Evolutionary conservation across 2,888 invertebrate genomes (phyloP).

Genomic region (Drosophila mayaguana): DNA sequence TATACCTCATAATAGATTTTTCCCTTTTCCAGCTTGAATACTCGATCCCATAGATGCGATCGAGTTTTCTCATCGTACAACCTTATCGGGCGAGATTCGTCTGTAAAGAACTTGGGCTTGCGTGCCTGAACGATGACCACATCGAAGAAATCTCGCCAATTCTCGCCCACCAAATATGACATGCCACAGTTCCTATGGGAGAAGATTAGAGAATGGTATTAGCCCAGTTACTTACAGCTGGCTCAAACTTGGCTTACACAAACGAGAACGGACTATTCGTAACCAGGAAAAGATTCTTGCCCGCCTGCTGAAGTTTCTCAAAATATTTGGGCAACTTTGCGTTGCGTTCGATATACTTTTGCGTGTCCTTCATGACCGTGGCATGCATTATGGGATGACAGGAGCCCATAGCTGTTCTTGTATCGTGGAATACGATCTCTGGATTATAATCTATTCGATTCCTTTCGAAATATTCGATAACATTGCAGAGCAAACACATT

Average conservation of each 20-base stretch:
- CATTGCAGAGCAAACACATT: slow-evolving; percentile 96
- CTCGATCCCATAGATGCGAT: slow-evolving; percentile 96
- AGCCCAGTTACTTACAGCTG: too few relatives aligned
- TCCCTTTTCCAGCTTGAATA: slow-evolving; percentile 93
- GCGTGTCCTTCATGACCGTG: slow-evolving; percentile 92
- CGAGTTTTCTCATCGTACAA: slow-evolving; percentile 93
- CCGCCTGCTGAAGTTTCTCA: slow-evolving; percentile 89
- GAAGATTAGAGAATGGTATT: neutral
- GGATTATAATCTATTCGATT: slow-evolving; percentile 97
- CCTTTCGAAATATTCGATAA: slow-evolving; percentile 95
- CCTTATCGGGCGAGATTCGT: slow-evolving; percentile 95
- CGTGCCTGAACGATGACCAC: slow-evolving; percentile 97
- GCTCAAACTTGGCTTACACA: slow-evolving; percentile 89
- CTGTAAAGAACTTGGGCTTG: slow-evolving; percentile 98
- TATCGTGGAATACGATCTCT: slow-evolving; percentile 97
- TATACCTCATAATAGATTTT: slow-evolving; percentile 95
- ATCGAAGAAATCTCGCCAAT: slow-evolving; percentile 97
- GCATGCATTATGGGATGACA: slow-evolving; percentile 96
- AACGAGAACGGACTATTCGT: slow-evolving; percentile 98
- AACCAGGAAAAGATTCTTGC: slow-evolving; percentile 96
- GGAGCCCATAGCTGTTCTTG: slow-evolving; percentile 94
- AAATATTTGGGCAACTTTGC: slow-evolving; percentile 91
- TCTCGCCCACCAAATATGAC: slow-evolving; percentile 93
- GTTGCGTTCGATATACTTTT: slow-evolving; percentile 92
- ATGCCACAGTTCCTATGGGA: slow-evolving; percentile 93